Conservation (phyloP, 2,797 vertebrate genomes). For the Erpetoichthys calabaricus region DNA sequence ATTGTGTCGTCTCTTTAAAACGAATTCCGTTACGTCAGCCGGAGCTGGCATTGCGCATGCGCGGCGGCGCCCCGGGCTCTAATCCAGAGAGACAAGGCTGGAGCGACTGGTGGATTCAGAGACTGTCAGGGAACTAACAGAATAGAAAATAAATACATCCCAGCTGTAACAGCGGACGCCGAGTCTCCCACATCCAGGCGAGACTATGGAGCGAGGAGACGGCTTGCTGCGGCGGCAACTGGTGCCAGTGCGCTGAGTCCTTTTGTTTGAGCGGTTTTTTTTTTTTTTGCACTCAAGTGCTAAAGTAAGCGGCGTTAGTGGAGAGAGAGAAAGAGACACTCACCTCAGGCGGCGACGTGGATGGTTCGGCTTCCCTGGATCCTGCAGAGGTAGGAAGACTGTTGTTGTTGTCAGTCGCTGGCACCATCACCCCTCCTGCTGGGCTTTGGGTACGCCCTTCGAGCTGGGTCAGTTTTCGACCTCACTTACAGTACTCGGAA, state of each 20-base stretch:
- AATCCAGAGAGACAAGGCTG: too few species aligned
- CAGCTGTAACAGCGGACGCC: neutral
- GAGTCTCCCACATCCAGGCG: neutral
- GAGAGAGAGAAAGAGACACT: neutral
- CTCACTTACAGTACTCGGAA: too few species aligned
- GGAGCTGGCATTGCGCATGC: neutral
- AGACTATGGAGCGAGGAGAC: constrained; percentile 33
- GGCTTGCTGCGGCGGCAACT: too few species aligned
- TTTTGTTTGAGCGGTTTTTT: neutral
- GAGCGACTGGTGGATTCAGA: too few species aligned
- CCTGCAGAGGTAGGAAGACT: too few species aligned
- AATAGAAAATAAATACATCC: too few species aligned
- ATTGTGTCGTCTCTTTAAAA: too few species aligned
- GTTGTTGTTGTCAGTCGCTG: too few species aligned
- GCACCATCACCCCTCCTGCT: neutral
- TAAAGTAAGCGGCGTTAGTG: neutral
- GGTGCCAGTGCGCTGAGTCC: too few species aligned
- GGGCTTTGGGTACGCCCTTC: neutral
- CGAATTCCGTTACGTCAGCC: neutral
- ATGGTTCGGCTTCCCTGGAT: too few species aligned
- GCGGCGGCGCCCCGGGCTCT: neutral
- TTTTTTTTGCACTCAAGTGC: neutral
- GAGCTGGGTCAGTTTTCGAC: neutral
- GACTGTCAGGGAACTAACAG: too few species aligned
- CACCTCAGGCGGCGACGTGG: too few species aligned